Conservation (phyloP, 2,888 invertebrate genomes). For the Machimus rusticus region DNA sequence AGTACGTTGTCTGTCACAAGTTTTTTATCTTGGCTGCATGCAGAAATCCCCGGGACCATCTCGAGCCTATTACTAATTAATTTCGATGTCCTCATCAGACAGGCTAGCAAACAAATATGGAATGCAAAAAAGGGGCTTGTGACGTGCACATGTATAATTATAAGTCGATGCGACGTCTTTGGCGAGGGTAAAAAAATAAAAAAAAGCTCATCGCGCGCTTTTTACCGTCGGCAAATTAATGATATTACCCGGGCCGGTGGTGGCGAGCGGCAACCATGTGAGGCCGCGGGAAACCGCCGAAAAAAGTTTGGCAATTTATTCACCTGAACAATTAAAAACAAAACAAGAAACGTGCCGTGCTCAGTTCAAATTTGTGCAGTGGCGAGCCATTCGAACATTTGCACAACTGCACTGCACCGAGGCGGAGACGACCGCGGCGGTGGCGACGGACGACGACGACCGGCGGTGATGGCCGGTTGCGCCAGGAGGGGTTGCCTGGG, state of each 20-base stretch:
- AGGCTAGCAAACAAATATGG: neutral
- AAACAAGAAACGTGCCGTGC: neutral
- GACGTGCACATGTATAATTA: neutral
- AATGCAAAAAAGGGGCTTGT: neutral
- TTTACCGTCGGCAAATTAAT: slow-evolving; percentile 31
- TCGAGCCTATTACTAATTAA: neutral
- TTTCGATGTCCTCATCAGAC: neutral
- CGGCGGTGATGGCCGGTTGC: neutral
- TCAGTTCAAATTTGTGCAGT: neutral
- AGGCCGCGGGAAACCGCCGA: neutral
- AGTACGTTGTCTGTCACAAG: no score
- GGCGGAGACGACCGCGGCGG: neutral
- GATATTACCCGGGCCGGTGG: neutral
- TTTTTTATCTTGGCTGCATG: neutral
- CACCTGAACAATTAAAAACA: slow-evolving; percentile 26
- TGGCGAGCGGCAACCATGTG: neutral
- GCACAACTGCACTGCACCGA: neutral
- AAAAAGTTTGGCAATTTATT: slow-evolving; percentile 26
- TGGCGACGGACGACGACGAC: no score
- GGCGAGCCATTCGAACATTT: neutral
- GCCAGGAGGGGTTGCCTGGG: neutral
- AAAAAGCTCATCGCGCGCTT: neutral
- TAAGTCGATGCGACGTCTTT: neutral
- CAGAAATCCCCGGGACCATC: neutral
- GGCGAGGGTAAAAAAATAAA: neutral